Percentiles rank a stretch among this genome's conserved stretches.
Evolutionary conservation across 2,113 vertebrate species (phyloP).

Genomic region (Charadrius vociferus): DNA sequence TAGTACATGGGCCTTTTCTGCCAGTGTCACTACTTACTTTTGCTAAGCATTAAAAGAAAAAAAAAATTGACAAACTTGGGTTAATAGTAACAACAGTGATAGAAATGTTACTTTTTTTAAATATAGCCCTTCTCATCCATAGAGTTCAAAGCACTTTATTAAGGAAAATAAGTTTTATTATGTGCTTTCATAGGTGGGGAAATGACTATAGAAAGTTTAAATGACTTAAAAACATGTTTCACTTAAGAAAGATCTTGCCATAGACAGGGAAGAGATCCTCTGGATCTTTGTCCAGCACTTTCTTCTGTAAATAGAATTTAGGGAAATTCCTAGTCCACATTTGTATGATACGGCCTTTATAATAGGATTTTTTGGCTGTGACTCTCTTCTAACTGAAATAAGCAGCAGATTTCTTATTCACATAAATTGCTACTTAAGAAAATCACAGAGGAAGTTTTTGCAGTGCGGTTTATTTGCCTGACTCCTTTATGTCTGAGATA

Average conservation of each 20-base stretch:
- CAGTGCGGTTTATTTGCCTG: not conserved
- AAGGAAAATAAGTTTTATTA: not conserved
- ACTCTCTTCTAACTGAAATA: not conserved
- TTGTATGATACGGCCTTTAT: not conserved
- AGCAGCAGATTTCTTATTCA: slow-evolving; percentile 35
- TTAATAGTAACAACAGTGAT: not conserved
- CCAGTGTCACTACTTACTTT: not conserved
- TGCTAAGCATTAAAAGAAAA: not conserved
- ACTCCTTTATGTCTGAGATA: slow-evolving; percentile 12
- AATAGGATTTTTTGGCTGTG: not conserved
- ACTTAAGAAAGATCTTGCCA: not conserved
- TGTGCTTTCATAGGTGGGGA: not conserved
- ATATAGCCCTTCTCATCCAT: not conserved
- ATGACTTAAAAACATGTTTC: not conserved
- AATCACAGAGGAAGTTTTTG: not conserved
- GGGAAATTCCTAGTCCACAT: slow-evolving; percentile 9
- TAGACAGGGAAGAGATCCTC: not conserved
- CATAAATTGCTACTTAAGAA: slow-evolving; percentile 14
- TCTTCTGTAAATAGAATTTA: slow-evolving; percentile 37
- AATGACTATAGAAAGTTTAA: not conserved
- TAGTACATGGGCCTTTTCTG: not conserved
- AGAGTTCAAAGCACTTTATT: not conserved
- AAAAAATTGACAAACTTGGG: not conserved
- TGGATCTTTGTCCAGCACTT: not conserved
- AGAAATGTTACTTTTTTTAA: not conserved